These are phyloP conservation scores for Parazoanthus darwini DNA, from an alignment of 92 coral and sea anemone genomes.

Conservation along the genomic window DNA sequence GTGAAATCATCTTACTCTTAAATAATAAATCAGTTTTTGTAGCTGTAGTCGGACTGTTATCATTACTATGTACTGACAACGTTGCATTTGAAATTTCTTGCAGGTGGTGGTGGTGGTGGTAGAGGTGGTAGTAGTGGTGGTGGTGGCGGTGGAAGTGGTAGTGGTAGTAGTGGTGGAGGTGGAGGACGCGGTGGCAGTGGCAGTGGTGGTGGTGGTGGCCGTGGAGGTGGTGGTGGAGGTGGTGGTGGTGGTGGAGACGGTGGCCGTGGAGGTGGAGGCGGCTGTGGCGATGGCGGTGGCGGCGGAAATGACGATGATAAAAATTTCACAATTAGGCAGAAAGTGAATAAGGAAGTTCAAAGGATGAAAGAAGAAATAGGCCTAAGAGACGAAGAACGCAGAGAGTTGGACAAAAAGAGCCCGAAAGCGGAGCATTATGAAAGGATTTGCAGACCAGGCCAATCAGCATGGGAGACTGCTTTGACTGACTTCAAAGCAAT, in stretches of 20 bases:
- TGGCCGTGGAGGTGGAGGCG: neutral
- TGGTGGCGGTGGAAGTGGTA: too few species aligned
- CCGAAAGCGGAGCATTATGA: neutral
- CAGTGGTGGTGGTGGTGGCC: neutral
- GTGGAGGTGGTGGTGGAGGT: neutral
- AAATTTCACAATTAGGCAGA: neutral
- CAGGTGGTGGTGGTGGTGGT: neutral
- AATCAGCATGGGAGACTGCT: slow-evolving; percentile 11
- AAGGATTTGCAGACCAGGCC: neutral
- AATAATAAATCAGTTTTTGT: too few species aligned
- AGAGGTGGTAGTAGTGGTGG: too few species aligned
- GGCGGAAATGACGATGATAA: neutral
- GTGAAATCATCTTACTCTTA: too few species aligned
- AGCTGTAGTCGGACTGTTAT: too few species aligned
- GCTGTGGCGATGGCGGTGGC: neutral
- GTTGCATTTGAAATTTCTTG: neutral
- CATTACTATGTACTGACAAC: too few species aligned
- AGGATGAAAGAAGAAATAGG: slow-evolving; percentile 18
- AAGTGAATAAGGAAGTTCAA: neutral
- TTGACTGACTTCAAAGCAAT: neutral
- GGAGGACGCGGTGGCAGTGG: neutral
- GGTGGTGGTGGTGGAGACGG: neutral
- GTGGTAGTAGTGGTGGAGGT: too few species aligned
- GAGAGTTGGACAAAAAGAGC: neutral
- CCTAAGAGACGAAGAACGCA: slow-evolving; percentile 8